Base-by-base conservation (phyloP, 2,797 vertebrate species). In the Cetoscarus ocellatus region DNA sequence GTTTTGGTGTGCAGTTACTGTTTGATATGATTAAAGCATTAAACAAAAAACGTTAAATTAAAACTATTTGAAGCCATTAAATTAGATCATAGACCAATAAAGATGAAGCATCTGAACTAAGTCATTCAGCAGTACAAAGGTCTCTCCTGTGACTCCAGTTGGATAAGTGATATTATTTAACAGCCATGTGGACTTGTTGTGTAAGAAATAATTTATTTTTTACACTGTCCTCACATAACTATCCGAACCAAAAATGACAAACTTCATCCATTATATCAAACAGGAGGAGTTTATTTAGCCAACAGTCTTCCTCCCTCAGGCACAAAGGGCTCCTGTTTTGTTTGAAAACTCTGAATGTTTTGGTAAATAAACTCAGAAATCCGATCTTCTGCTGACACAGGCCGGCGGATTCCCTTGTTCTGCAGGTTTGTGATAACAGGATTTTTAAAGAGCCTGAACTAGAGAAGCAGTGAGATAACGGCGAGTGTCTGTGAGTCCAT, bases 391-490 rank as follows among this genome's bases (percentile, higher is more conserved):
- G 60, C 53, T 42, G 68, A 61, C 57, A 17, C 53, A 40, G 18
- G 8, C 7, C 7, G 1, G 38, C 10, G 0, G 7, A 8, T 53
- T 49, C 54, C 48, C 17, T 45, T 11, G 19, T 5, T 4, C 36
- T 27, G 38, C 2, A 44, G 50, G 19, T 51, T 54, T 61, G 11
- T 8, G 55, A 70, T 54, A 67, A 51, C 42, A 10, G 54, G 48
- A 53, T 5, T 51, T 34, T 34, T 1, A 18, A 35, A 11, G 39
- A 47, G 5, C 62, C 59, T 9, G 47, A 67, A 61, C 83, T 53
- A 73, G 61, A 80, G 61, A 67, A 63, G 47, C 50, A 14, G 42
- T 1, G 0, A 2, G 82, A 83, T 84, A 84, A 64, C 61, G 12
- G 17, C 36, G 73, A 83, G 82, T 54, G 75, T 15, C 64, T 49